Evolutionary conservation across 2,888 invertebrate genomes (phyloP).

Genomic region (Thymelicus lineola): DNA sequence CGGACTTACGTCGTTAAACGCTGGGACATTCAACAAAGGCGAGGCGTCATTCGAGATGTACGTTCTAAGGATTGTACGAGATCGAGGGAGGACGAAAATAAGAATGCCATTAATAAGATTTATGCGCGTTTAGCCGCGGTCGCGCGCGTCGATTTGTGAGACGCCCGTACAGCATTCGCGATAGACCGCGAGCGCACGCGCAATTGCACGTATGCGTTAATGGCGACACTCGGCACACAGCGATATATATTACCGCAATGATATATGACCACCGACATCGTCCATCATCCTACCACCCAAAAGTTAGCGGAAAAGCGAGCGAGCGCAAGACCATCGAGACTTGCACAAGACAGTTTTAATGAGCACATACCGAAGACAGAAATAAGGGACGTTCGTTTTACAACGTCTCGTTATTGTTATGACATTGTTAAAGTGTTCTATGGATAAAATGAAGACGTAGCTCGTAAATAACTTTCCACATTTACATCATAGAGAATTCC

Average conservation of each 20-base stretch:
- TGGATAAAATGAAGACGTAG: slow-evolving; percentile 60
- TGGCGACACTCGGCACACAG: slow-evolving; percentile 82
- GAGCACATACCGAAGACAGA: slow-evolving; percentile 83
- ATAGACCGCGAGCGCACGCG: slow-evolving; percentile 63
- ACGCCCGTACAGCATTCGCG: slow-evolving; percentile 69
- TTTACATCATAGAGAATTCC: slow-evolving; percentile 22
- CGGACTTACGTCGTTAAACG: slow-evolving; percentile 39
- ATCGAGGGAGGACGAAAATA: slow-evolving; percentile 74
- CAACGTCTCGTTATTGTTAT: slow-evolving; percentile 76
- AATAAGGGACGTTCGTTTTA: slow-evolving; percentile 77
- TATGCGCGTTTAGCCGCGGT: slow-evolving; percentile 76
- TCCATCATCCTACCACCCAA: slow-evolving; percentile 84
- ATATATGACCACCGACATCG: slow-evolving; percentile 80
- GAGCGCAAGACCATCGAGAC: slow-evolving; percentile 70
- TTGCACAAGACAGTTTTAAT: slow-evolving; percentile 73
- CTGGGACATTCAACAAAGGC: slow-evolving; percentile 58
- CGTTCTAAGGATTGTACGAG: slow-evolving; percentile 73
- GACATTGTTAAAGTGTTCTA: slow-evolving; percentile 77
- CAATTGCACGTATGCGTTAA: slow-evolving; percentile 81
- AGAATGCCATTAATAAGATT: slow-evolving; percentile 81
- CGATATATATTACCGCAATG: slow-evolving; percentile 82
- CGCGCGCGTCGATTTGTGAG: slow-evolving; percentile 80
- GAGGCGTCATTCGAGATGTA: slow-evolving; percentile 53
- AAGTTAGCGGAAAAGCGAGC: slow-evolving; percentile 80
- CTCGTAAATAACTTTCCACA: slow-evolving; percentile 55